Base-by-base conservation (phyloP, 2,888 invertebrate species). In the Tachina grossa region DNA sequence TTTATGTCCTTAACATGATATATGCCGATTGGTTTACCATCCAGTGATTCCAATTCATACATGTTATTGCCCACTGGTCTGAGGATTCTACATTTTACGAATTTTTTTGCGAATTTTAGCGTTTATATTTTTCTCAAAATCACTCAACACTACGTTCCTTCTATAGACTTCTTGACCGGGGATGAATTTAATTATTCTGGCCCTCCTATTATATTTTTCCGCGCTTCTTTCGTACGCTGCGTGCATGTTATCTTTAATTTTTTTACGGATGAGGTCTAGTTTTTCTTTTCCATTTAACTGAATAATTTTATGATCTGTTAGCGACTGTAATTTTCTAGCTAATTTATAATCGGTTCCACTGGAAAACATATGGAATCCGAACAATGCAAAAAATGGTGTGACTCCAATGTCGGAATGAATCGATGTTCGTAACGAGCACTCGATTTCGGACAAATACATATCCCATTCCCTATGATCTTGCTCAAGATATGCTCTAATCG, bases 211-310 rank as follows among this genome's bases (percentile, higher is more conserved):
- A 41, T 59, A 59, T 9, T 13, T 39, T 41, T n/a, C 59, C 4
- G 41, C 59, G 10, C 59, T 59, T 19, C 4, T 53, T 53, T 68
- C 41, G 39, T 68, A 47, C 39, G 57, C 66, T 78, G 39, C n/a
- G 49, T 14, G 14, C 68, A 66, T 68, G 10, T n/a, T n/a, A 45
- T 41, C 57, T 68, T 22, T 22, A 22, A 22, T 31, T 31, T 31
- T 31, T 31, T 31, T 4, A 31, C 31, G 31, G 31, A 31, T 31
- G 31, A 31, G 31, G 4, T 31, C 31, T 3, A 31, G 4, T 4
- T 31, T 31, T 31, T 31, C 31, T 31, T 31, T 31, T 31, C 4
- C 31, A 4, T 31, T 31, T 31, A 31, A 4, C 31, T 31, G 31
- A 31, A 2, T 4, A 31, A 31, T 4, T 31, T 31, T 31, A 31